phyloP scores from a whole-genome alignment of 2,113 vertebrate species.

The Mus pahari region DNA sequence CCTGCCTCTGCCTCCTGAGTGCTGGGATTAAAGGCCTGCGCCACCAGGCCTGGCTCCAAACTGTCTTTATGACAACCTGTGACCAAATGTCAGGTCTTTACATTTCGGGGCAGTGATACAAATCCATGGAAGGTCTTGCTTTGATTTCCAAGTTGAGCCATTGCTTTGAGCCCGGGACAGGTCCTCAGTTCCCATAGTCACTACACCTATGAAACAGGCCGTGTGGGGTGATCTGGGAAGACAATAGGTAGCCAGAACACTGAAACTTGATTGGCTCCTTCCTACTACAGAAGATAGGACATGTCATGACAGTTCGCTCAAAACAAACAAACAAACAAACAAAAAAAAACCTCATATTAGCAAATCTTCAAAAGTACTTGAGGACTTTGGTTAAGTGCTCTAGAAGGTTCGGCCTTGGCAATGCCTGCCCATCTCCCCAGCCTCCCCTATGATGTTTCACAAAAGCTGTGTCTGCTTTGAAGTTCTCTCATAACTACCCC shows the following conservation, averaged over 20 bases:
- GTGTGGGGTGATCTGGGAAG: rapidly evolving
- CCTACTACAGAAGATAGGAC: background rate
- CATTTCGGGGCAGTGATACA: background rate
- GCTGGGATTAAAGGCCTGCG: too few species aligned
- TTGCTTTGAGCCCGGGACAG: background rate
- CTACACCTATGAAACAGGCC: too few species aligned
- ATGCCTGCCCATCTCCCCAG: too few species aligned
- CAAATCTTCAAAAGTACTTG: background rate
- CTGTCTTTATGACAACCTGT: background rate
- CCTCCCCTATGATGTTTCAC: background rate
- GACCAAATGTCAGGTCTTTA: background rate
- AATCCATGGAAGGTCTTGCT: background rate
- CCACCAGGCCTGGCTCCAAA: too few species aligned
- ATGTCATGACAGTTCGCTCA: background rate
- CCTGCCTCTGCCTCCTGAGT: too few species aligned
- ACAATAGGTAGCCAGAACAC: background rate
- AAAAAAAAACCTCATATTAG: too few species aligned
- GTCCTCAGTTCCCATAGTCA: background rate
- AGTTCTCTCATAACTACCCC: background rate
- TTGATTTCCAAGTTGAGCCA: background rate
- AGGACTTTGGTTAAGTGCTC: background rate
- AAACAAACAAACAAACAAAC: background rate
- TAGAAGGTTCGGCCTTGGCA: rapidly evolving
- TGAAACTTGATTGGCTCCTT: background rate
- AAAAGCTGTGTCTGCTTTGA: background rate